Evolutionary conservation across 2,113 vertebrate genomes (phyloP).

Genomic region (Vanacampus margaritifer): DNA sequence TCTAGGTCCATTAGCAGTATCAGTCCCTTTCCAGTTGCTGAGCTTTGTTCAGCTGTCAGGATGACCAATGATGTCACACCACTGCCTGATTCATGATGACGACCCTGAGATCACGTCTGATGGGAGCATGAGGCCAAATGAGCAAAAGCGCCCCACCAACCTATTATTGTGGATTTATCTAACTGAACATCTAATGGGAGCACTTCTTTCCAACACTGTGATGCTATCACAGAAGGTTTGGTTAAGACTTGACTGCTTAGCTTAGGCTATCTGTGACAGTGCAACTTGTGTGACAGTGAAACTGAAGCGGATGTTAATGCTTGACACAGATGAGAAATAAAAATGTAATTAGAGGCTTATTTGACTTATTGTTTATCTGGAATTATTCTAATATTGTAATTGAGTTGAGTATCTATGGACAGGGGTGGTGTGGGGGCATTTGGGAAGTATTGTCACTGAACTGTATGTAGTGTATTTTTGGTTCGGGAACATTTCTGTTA

Average conservation of each 20-base stretch:
- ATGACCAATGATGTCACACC: constrained; percentile 71
- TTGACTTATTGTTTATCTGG: constrained; percentile 10
- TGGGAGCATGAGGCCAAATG: constrained; percentile 64
- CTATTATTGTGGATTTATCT: constrained; percentile 70
- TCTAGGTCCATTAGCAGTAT: constrained; percentile 61
- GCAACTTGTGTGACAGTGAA: constrained; percentile 45
- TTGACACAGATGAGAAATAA: constrained; percentile 42
- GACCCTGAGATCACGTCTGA: constrained; percentile 70
- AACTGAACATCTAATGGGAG: constrained; percentile 68
- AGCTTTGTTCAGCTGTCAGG: constrained; percentile 74
- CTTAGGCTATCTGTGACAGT: constrained; percentile 39
- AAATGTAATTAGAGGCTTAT: constrained; percentile 12
- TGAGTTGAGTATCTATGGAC: too few species aligned
- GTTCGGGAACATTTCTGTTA: too few species aligned
- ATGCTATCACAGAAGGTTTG: constrained; percentile 57
- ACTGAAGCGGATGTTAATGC: constrained; percentile 52
- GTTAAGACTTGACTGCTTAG: constrained; percentile 44
- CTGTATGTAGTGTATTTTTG: too few species aligned
- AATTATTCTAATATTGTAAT: background rate
- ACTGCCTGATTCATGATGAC: constrained; percentile 62
- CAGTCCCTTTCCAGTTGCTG: constrained; percentile 54
- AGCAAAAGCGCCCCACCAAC: constrained; percentile 62
- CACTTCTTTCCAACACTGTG: constrained; percentile 54
- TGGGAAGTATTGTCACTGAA: too few species aligned
- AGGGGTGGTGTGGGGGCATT: too few species aligned